Evolutionary conservation across 2,113 vertebrate species (phyloP), one percentile per base, ranked within the genome.

Genomic region (Hystrix brachyura): DNA sequence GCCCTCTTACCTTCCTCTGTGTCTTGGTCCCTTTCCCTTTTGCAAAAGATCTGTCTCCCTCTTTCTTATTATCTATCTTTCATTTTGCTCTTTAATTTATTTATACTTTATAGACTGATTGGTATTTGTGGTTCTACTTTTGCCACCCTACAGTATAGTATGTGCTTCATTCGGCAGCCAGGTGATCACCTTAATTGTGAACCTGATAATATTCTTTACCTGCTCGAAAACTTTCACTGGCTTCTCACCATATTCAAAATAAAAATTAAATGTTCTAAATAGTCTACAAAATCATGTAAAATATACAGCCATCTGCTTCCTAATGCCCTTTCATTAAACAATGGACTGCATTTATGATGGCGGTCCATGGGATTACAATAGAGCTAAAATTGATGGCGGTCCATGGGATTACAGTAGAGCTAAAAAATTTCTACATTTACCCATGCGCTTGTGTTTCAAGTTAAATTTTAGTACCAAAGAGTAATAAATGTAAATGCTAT

Each of bases 361-460:
- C 23, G 11, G 5, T 17, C 1, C 17, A 3, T 32, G 3, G 53
- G 15, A 64, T 65, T 29, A 21, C 25, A 11, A 4, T 1, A 12
- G 18, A 43, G 11, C 48, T 34, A 2, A 43, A n/a, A n/a, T n/a
- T 55, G 5, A 43, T 55, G 25, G 21, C 23, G 11, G 5, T 17
- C 1, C 17, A 3, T 32, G 3, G 53, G 15, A 64, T 65, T 29
- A 21, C 25, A 11, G 2, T 1, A 12, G 18, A 43, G 11, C 48
- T 34, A 2, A 43, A 27, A 60, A 64, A 15, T 55, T 17, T 5
- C 23, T 53, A 25, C 10, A 1, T 4, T 25, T 55, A 76, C 8
- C 32, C 11, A 13, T 32, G n/a, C 46, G 19, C 13, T 21, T 53
- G 13, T 8, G 17, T 57, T 65, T 86, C 7, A n/a, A 27, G 15